Conservation (phyloP, 2,888 invertebrate species). For the Chrysina gloriosa region DNA sequence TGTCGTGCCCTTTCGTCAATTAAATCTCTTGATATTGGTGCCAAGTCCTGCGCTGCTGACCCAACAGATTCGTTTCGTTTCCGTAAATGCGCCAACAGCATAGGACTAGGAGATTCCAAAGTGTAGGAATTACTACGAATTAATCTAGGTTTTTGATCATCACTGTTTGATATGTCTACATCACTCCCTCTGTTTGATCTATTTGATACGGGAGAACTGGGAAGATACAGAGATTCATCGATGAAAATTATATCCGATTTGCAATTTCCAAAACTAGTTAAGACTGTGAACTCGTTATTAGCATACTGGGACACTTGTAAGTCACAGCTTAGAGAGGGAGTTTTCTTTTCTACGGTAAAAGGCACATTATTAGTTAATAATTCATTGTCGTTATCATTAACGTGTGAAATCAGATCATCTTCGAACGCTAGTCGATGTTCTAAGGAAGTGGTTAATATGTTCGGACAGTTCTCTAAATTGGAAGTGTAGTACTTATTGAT, state of each 20-base stretch:
- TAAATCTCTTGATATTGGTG: not conserved
- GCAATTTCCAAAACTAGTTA: constrained; percentile 33
- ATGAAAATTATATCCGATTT: constrained; percentile 11
- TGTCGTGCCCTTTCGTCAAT: not conserved
- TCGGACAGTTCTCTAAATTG: constrained; percentile 44
- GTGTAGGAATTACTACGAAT: constrained; percentile 84
- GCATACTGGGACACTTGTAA: constrained; percentile 49
- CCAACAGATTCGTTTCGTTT: constrained; percentile 52
- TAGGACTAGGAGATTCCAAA: constrained; percentile 80
- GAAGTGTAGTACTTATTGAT: constrained; percentile 51
- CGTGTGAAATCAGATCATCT: constrained; percentile 34
- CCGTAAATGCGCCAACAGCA: constrained; percentile 73
- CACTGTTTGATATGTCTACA: not conserved
- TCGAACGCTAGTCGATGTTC: constrained; percentile 46
- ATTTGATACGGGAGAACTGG: not conserved
- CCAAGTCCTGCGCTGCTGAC: not conserved
- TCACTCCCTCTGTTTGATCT: constrained; percentile 3
- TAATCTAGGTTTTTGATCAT: constrained; percentile 65
- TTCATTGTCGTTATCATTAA: not conserved
- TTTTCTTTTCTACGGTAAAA: constrained; percentile 40
- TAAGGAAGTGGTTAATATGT: constrained; percentile 42
- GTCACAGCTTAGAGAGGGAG: constrained; percentile 53
- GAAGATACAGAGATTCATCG: not conserved
- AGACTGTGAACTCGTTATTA: constrained; percentile 43
- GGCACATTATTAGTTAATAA: constrained; percentile 43